Conservation (phyloP, 2,113 vertebrate genomes). For the Psophia crepitans region DNA sequence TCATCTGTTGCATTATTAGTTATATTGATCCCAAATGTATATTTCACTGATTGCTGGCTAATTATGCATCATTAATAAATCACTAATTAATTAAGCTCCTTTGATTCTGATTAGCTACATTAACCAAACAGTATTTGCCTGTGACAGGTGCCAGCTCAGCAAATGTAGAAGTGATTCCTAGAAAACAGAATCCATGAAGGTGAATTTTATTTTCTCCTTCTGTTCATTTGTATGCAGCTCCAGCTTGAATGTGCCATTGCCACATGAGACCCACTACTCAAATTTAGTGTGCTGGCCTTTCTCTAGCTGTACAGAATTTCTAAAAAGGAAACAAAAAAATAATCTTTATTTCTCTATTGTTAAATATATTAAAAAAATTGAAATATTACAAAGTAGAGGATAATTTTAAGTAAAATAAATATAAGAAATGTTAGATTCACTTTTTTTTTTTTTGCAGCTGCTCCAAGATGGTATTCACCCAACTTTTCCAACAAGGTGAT, state of each 20-base stretch:
- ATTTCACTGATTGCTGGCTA: neutral
- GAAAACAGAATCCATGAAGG: neutral
- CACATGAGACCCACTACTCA: neutral
- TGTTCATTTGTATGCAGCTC: neutral
- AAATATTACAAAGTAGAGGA: neutral
- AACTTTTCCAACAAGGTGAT: neutral
- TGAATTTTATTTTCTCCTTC: neutral
- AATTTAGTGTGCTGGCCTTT: neutral
- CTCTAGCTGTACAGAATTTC: neutral
- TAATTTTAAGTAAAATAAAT: neutral
- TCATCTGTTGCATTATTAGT: slow-evolving; percentile 2
- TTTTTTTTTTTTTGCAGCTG: neutral
- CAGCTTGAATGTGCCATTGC: neutral
- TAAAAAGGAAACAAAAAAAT: neutral
- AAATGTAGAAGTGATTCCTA: neutral
- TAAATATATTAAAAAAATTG: neutral
- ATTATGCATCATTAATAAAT: slow-evolving; percentile 42
- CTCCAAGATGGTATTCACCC: neutral
- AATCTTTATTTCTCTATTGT: neutral
- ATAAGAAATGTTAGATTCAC: neutral
- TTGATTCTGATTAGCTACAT: neutral
- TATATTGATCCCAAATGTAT: slow-evolving; percentile 19
- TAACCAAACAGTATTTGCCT: neutral
- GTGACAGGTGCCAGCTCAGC: neutral
- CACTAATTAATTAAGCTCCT: neutral